These are phyloP conservation scores for Zingel zingel DNA, from an alignment of 2,113 vertebrate species.

Conservation along the genomic window DNA sequence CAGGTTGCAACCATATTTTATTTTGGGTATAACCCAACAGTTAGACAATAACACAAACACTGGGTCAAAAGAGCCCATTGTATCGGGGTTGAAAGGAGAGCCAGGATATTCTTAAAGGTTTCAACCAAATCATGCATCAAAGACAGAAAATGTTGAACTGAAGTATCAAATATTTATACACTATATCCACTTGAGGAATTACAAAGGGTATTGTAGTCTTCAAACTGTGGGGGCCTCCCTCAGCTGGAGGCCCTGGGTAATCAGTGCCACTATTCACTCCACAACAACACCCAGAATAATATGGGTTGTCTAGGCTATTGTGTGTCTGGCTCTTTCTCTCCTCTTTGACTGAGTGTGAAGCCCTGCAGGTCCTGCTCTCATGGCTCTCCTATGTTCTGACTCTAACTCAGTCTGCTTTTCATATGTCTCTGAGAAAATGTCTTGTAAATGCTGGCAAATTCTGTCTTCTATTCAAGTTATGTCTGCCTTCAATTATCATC, in stretches of 20 bases:
- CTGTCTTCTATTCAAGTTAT: neutral
- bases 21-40: neutral
- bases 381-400: constrained; percentile 9
- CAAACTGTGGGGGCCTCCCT: constrained; percentile 39
- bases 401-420: neutral
- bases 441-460: neutral
- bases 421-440: neutral
- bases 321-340: constrained; percentile 17
- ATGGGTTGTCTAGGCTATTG: constrained; percentile 52
- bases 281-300: constrained; percentile 45
- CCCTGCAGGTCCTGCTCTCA: constrained; percentile 17
- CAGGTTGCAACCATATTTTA: neutral
- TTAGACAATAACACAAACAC: neutral
- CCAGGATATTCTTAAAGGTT: neutral
- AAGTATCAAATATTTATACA: constrained; percentile 32
- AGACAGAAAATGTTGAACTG: constrained; percentile 14
- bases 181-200: constrained; percentile 38
- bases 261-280: constrained; percentile 43
- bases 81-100: neutral
- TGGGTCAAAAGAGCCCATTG: neutral
- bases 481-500: constrained; percentile 11
- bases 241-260: constrained; percentile 42
- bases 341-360: constrained; percentile 14
- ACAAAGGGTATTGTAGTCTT: constrained; percentile 54
- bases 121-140: neutral